These are phyloP conservation scores for Lycocorax pyrrhopterus DNA, from an alignment of 2,113 vertebrate species.

Conservation along the genomic window DNA sequence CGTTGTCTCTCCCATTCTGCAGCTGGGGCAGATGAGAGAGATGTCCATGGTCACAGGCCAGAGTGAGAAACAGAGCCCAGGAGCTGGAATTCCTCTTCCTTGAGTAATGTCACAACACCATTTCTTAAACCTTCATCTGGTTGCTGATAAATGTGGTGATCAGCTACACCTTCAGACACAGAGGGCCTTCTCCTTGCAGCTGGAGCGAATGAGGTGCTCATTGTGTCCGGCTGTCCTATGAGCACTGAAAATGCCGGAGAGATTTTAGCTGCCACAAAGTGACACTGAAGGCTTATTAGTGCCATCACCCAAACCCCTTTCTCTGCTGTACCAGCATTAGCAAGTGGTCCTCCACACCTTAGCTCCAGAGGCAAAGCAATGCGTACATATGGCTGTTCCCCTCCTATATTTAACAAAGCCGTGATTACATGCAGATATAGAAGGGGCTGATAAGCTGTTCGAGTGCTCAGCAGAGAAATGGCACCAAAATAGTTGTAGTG, in stretches of 20 bases:
- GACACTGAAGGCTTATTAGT: background rate
- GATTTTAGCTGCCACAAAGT: background rate
- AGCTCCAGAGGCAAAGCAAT: background rate
- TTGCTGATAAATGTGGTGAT: background rate
- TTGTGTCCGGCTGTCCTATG: background rate
- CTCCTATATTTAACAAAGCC: slow-evolving; percentile 75
- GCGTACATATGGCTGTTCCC: slow-evolving; percentile 4
- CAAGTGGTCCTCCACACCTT: background rate
- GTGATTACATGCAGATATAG: slow-evolving; percentile 17
- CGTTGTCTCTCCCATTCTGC: background rate
- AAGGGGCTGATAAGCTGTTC: slow-evolving; percentile 62
- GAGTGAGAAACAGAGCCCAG: background rate
- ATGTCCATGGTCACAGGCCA: accelerated
- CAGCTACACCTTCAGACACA: background rate
- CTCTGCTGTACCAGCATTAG: background rate
- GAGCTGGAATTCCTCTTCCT: background rate
- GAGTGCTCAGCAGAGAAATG: slow-evolving; percentile 81
- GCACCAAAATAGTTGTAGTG: slow-evolving; percentile 81
- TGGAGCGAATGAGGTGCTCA: background rate
- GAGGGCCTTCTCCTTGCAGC: background rate
- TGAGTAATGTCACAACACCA: background rate
- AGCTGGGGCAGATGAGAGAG: background rate
- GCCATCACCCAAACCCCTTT: background rate
- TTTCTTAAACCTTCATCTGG: background rate
- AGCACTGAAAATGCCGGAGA: background rate